Evolutionary conservation across 1,140 invertebrate species (phyloP).

Genomic region (Drosophila setifemur): DNA sequence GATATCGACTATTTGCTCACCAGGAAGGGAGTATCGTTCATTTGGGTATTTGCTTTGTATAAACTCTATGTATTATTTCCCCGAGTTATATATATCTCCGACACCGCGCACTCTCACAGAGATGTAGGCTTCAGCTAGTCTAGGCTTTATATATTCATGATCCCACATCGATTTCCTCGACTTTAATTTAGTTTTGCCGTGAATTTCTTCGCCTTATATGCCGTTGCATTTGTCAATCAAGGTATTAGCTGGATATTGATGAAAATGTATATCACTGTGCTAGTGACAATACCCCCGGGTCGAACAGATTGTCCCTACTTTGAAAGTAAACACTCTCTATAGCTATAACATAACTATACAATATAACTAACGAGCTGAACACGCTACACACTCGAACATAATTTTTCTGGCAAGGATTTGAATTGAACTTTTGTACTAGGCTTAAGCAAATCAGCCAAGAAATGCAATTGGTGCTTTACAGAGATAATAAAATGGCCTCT

Average conservation of each 20-base stretch:
- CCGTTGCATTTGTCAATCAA: slow-evolving; percentile 1
- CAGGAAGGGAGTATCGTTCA: slow-evolving; percentile 6
- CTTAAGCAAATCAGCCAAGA: slow-evolving; percentile 71
- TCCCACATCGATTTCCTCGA: background rate
- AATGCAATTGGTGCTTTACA: slow-evolving; percentile 71
- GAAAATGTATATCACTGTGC: slow-evolving; percentile 31
- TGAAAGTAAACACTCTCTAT: slow-evolving; percentile 21
- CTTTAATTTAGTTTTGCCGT: slow-evolving; percentile 10
- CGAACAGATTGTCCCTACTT: slow-evolving; percentile 36
- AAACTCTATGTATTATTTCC: slow-evolving; percentile 3
- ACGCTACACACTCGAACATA: slow-evolving; percentile 1
- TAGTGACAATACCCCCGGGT: slow-evolving; percentile 39
- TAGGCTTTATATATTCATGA: background rate
- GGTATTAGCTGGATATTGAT: slow-evolving; percentile 1
- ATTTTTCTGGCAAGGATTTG: slow-evolving; percentile 10
- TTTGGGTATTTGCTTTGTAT: slow-evolving; percentile 26
- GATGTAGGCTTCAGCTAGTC: slow-evolving; percentile 15
- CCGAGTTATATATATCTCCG: background rate
- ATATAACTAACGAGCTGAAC: slow-evolving; percentile 23
- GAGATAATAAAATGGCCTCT: slow-evolving; percentile 65
- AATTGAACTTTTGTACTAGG: slow-evolving; percentile 49
- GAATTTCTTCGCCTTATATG: background rate
- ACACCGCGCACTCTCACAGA: slow-evolving; percentile 1
- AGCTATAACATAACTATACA: background rate
- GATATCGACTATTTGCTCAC: slow-evolving; percentile 39